Evolutionary conservation across 2,797 vertebrate species (phyloP).

Genomic region (Limnodromus scolopaceus): DNA sequence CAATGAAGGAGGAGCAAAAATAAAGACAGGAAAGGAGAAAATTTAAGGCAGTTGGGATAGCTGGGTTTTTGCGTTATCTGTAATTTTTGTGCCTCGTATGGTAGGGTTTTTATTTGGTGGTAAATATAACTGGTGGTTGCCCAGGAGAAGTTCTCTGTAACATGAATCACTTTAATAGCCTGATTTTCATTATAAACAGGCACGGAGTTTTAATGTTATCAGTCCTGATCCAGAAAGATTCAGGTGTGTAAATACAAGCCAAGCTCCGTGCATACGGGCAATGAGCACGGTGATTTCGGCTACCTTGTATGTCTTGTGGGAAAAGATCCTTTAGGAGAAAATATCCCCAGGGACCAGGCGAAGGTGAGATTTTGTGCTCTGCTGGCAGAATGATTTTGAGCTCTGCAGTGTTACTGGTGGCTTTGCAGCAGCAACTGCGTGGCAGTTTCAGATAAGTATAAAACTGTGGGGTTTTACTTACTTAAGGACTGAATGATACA

Average conservation of each 20-base stretch:
- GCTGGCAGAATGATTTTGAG: neutral
- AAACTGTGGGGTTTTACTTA: neutral
- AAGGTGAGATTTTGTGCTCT: neutral
- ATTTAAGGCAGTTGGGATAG: neutral
- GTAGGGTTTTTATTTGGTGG: neutral
- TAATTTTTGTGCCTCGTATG: neutral
- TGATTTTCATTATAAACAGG: neutral
- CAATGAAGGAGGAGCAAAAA: neutral
- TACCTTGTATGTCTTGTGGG: neutral
- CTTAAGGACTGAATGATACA: neutral
- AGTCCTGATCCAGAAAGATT: neutral
- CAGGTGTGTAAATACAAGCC: neutral
- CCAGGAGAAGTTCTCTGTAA: neutral
- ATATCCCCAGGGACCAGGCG: neutral
- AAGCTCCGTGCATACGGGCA: neutral
- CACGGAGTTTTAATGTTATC: neutral
- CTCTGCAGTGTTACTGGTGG: neutral
- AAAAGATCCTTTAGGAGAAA: neutral
- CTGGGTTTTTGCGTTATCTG: neutral
- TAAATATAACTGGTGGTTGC: neutral
- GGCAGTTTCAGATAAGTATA: neutral
- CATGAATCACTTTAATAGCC: neutral
- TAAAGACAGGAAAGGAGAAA: neutral
- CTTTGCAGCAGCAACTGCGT: neutral
- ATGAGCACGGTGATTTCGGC: neutral